Conservation (phyloP, 2,888 invertebrate species). For the Mycalesis mineus region DNA sequence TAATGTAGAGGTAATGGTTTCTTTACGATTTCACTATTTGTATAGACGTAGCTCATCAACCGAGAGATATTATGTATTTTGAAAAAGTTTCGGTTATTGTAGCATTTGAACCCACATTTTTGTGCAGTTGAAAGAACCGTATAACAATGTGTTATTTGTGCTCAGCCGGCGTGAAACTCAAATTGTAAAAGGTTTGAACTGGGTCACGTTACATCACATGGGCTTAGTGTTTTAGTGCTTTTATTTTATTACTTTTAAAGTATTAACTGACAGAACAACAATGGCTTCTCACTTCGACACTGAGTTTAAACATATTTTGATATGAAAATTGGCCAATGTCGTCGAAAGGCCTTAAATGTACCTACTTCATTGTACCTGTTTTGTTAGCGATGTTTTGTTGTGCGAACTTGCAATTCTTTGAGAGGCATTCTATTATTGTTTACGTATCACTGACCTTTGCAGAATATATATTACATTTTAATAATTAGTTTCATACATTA, state of each 20-base stretch:
- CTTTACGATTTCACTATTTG: no score
- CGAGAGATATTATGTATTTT: no score
- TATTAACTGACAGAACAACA: constrained; percentile 11
- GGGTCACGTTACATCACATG: constrained; percentile 18
- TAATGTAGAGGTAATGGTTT: no score
- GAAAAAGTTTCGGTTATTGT: constrained; percentile 9
- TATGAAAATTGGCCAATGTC: no score
- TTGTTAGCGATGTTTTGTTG: background rate
- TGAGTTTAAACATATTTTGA: background rate
- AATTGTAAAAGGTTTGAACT: constrained; percentile 15
- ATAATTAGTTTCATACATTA: no score
- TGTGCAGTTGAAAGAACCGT: constrained; percentile 8
- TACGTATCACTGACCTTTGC: no score
- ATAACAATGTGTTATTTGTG: constrained; percentile 16
- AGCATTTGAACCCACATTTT: constrained; percentile 11
- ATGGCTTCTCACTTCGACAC: constrained; percentile 3
- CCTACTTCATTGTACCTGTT: background rate
- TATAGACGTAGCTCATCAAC: no score
- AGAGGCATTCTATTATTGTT: no score
- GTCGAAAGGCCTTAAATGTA: background rate
- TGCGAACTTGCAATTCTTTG: no score
- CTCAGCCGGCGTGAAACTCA: constrained; percentile 13
- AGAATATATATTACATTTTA: no score
- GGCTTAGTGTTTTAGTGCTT: constrained; percentile 9
- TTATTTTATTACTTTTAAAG: constrained; percentile 13